Evolutionary conservation across 2,888 invertebrate species (phyloP).

Genomic region (Phrixothrix hirtus): DNA sequence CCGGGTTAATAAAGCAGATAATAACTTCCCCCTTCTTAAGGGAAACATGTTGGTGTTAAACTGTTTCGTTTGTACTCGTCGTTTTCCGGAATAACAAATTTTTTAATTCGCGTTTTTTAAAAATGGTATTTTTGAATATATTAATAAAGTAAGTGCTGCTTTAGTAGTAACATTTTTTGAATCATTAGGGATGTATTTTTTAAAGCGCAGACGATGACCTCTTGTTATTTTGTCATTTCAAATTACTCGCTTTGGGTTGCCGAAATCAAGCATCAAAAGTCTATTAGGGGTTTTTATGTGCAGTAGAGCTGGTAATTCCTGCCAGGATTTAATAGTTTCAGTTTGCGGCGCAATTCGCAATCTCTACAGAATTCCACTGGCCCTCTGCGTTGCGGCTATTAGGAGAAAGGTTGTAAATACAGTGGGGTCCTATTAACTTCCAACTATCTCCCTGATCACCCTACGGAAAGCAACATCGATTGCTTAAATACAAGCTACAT

Average conservation of each 20-base stretch:
- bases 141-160: no score
- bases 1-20: constrained; percentile 48
- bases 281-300: constrained; percentile 39
- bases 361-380: constrained; percentile 30
- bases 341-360: constrained; percentile 21
- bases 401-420: constrained; percentile 34
- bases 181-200: no score
- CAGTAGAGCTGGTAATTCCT: constrained; percentile 32
- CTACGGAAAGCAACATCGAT: constrained; percentile 19
- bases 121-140: no score
- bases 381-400: constrained; percentile 31
- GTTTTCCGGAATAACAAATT: constrained; percentile 21
- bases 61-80: constrained; percentile 20
- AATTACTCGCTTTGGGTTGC: constrained; percentile 27
- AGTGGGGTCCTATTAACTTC: constrained; percentile 24
- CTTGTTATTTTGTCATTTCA: constrained; percentile 29
- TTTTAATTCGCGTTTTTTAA: no score
- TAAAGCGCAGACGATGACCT: constrained; percentile 1
- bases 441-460: constrained; percentile 19
- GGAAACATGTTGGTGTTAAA: constrained; percentile 22
- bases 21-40: constrained; percentile 41
- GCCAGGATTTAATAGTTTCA: constrained; percentile 20
- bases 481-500: constrained; percentile 18
- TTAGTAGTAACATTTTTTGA: constrained; percentile 1
- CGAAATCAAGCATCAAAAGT: constrained; percentile 37